A percentile compares a stretch with the other conserved stretches of the same genome.
phyloP scores from a whole-genome alignment of 1,140 invertebrate genomes.

The honey bee (Apis mellifera) region Amel_HAv3.1 CM009940.2:11998501-11999000 shows the following conservation, averaged over 20 bases:
- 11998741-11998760: background rate
- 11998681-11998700: background rate
- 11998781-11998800: background rate
- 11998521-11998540: background rate
- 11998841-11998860: background rate
- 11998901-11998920: background rate
- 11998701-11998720: background rate
- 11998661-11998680: background rate
- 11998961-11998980: background rate
- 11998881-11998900: no score
- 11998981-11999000: background rate
- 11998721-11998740: background rate
- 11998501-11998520: no score
- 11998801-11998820: background rate
- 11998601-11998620: background rate
- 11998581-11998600: background rate
- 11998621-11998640: background rate
- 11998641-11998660: background rate
- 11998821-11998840: background rate
- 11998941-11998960: background rate
- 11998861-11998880: no score
- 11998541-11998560: slow-evolving; percentile 2
- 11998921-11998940: background rate
- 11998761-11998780: background rate
- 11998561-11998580: background rate